Conservation (phyloP, 2,113 vertebrate species). For the Lepisosteus osseus region DNA sequence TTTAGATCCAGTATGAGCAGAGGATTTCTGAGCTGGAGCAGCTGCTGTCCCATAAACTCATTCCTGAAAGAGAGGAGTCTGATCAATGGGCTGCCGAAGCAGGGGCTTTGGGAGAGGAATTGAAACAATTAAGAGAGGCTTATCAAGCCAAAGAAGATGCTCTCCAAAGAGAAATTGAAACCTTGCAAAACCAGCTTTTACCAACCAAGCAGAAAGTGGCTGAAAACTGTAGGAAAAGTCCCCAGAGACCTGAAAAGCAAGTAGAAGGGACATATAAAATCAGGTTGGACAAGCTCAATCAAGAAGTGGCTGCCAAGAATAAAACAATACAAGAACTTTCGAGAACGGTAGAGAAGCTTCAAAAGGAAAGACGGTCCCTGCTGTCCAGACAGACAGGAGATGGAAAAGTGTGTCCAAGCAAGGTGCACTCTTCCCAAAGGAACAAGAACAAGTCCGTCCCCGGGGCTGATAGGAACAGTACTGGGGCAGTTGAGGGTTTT, state of each 20-base stretch:
- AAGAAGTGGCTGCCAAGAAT: slow-evolving; percentile 75
- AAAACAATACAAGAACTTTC: slow-evolving; percentile 79
- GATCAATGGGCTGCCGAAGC: slow-evolving; percentile 30
- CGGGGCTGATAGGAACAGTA: not conserved
- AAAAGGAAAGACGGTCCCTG: slow-evolving; percentile 77
- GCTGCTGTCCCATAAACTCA: slow-evolving; percentile 58
- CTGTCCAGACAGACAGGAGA: slow-evolving; percentile 53
- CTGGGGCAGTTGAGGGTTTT: slow-evolving; percentile 24
- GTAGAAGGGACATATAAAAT: slow-evolving; percentile 64
- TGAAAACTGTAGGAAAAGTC: slow-evolving; percentile 46
- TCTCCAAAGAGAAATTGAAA: slow-evolving; percentile 47
- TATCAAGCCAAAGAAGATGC: slow-evolving; percentile 54
- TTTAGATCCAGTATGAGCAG: slow-evolving; percentile 84
- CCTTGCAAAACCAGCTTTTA: slow-evolving; percentile 71
- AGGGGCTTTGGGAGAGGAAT: slow-evolving; percentile 60
- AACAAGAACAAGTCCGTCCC: slow-evolving; percentile 27
- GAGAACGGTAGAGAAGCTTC: slow-evolving; percentile 81
- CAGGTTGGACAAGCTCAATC: slow-evolving; percentile 71
- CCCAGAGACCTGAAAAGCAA: slow-evolving; percentile 48
- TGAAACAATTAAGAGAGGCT: slow-evolving; percentile 52
- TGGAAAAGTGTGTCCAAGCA: slow-evolving; percentile 27
- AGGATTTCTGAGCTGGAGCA: slow-evolving; percentile 79
- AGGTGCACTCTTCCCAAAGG: slow-evolving; percentile 29
- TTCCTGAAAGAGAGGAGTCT: slow-evolving; percentile 35
- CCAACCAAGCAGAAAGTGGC: slow-evolving; percentile 46